These are phyloP conservation scores for Phylloscopus collybita DNA, from an alignment of 2,797 vertebrate genomes.

Conservation along the genomic window DNA sequence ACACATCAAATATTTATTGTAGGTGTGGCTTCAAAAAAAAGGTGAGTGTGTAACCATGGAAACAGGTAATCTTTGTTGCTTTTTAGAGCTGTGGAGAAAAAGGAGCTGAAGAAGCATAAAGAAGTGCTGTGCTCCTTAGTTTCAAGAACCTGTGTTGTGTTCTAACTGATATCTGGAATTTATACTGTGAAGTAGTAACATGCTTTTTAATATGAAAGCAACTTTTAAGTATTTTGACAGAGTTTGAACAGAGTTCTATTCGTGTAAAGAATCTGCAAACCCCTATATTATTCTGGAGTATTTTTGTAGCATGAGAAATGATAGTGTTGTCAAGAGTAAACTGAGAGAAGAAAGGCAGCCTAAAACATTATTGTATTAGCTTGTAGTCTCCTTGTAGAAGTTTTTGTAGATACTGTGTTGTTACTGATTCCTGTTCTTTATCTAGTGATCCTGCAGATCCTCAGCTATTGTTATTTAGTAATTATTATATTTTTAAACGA, in stretches of 20 bases:
- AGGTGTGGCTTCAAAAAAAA: conserved; percentile 93
- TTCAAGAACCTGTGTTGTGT: not conserved
- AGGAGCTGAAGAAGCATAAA: not conserved
- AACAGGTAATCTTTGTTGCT: not conserved
- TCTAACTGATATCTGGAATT: not conserved
- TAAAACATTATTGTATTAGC: not conserved
- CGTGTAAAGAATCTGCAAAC: not conserved
- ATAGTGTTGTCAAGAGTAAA: not conserved
- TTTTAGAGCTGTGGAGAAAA: not conserved
- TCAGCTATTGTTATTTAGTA: not conserved
- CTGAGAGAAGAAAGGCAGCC: not conserved
- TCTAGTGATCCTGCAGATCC: not conserved
- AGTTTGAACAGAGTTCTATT: not conserved
- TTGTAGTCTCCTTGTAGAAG: not conserved
- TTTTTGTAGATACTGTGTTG: not conserved
- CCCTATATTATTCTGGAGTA: not conserved
- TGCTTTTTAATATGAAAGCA: not conserved
- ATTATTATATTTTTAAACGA: not conserved
- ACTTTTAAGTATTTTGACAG: not conserved
- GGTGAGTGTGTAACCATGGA: conserved; percentile 72
- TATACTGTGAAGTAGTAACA: not conserved
- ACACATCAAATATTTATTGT: conserved; percentile 91
- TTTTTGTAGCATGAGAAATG: not conserved
- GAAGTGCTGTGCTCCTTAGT: not conserved
- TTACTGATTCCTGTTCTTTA: not conserved